Evolutionary conservation across 2,888 invertebrate genomes (phyloP).

Genomic region (Polylopha cassiicola): DNA sequence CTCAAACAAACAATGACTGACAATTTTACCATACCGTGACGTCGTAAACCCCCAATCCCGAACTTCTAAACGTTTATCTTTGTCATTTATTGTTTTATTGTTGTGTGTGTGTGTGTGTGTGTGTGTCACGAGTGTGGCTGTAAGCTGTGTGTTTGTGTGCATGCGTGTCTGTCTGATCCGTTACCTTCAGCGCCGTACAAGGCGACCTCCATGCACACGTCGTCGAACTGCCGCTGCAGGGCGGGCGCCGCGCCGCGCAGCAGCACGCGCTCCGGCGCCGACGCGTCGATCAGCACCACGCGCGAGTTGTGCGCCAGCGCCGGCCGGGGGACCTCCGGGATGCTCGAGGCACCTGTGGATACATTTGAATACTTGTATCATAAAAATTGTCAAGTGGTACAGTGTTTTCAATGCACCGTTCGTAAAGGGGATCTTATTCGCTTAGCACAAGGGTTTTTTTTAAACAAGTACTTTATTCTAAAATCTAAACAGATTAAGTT

Average conservation of each 20-base stretch:
- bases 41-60: too few species aligned
- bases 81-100: too few species aligned
- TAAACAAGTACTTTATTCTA: too few species aligned
- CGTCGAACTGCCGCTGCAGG: conserved; percentile 33
- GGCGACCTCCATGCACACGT: conserved; percentile 39
- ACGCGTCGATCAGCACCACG: conserved; percentile 44
- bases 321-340: conserved; percentile 46
- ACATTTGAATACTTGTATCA: neutral
- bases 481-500: too few species aligned
- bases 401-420: conserved; percentile 1
- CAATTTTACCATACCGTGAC: too few species aligned
- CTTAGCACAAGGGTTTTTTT: too few species aligned
- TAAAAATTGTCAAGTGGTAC: neutral
- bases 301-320: conserved; percentile 26
- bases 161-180: neutral
- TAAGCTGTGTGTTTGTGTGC: neutral
- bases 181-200: conserved; percentile 38
- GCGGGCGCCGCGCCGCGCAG: conserved; percentile 33
- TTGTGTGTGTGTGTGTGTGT: too few species aligned
- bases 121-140: too few species aligned
- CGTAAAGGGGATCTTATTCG: too few species aligned
- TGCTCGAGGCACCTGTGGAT: conserved; percentile 3
- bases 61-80: too few species aligned
- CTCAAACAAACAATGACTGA: too few species aligned
- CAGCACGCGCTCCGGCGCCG: conserved; percentile 32